A percentile compares a stretch with the other conserved stretches of the same genome.
Conservation (phyloP, 2,797 vertebrate species). For the Protonibea diacanthus region DNA sequence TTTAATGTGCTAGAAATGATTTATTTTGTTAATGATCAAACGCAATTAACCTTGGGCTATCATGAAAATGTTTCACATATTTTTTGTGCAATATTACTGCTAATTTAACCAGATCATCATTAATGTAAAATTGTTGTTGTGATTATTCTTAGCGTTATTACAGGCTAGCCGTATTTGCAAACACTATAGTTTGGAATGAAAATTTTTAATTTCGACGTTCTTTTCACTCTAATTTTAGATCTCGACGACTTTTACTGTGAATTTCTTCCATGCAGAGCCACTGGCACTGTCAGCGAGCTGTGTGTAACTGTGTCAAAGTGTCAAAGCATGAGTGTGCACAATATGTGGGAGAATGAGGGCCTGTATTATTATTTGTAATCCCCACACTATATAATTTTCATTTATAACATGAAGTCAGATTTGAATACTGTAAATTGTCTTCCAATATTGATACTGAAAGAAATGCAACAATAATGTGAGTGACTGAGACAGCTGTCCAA, state of each 20-base stretch:
- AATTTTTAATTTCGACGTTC: slow-evolving; percentile 55
- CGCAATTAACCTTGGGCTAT: slow-evolving; percentile 84
- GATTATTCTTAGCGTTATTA: slow-evolving; percentile 85
- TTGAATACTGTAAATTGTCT: slow-evolving; percentile 88
- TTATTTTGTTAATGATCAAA: slow-evolving; percentile 86
- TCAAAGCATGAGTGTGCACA: slow-evolving; percentile 84
- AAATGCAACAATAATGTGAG: slow-evolving; percentile 80
- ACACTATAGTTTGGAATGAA: slow-evolving; percentile 75
- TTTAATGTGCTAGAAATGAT: slow-evolving; percentile 83
- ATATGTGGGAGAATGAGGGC: slow-evolving; percentile 76
- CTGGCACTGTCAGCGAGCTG: slow-evolving; percentile 70
- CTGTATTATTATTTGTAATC: slow-evolving; percentile 72
- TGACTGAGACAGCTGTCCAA: slow-evolving; percentile 74
- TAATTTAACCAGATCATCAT: slow-evolving; percentile 79
- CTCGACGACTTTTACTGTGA: slow-evolving; percentile 86
- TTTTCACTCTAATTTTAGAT: slow-evolving; percentile 70
- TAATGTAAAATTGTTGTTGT: slow-evolving; percentile 85
- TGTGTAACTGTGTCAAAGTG: slow-evolving; percentile 79
- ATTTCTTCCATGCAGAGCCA: slow-evolving; percentile 80
- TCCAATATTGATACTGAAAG: slow-evolving; percentile 84
- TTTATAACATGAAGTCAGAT: slow-evolving; percentile 81
- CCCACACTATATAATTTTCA: slow-evolving; percentile 69
- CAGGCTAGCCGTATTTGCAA: slow-evolving; percentile 75
- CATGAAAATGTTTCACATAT: slow-evolving; percentile 74
- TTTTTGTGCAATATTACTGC: slow-evolving; percentile 80